Conservation (phyloP, 2,113 vertebrate species). For the Gopherus evgoodei region DNA sequence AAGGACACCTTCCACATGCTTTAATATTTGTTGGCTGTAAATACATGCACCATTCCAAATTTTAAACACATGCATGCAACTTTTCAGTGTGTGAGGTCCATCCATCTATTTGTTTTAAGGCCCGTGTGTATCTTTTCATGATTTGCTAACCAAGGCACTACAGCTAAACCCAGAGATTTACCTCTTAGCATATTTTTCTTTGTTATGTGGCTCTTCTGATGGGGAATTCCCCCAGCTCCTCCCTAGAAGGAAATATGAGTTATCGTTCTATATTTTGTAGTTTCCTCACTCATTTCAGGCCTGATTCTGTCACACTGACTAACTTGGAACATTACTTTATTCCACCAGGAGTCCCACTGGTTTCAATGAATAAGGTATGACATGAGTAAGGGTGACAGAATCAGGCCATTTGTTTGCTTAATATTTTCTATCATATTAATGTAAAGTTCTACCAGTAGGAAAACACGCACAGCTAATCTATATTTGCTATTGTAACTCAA, state of each 20-base stretch:
- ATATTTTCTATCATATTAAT: not conserved
- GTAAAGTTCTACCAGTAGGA: constrained; percentile 28
- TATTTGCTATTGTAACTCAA: constrained; percentile 28
- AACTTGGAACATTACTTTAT: constrained; percentile 23
- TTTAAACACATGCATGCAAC: constrained; percentile 24
- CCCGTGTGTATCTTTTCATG: not conserved
- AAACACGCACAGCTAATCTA: not conserved
- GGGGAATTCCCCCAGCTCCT: not conserved
- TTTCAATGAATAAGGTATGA: constrained; percentile 24
- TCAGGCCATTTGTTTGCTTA: not conserved
- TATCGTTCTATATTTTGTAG: constrained; percentile 6
- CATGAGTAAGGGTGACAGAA: not conserved
- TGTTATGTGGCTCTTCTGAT: not conserved
- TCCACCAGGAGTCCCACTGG: not conserved
- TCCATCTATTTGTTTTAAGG: constrained; percentile 43
- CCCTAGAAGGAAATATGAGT: constrained; percentile 33
- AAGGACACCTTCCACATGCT: constrained; percentile 44
- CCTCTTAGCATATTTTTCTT: constrained; percentile 2
- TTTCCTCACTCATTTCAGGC: constrained; percentile 6
- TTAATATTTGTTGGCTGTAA: constrained; percentile 47
- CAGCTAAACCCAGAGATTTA: constrained; percentile 1
- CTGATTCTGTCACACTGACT: not conserved
- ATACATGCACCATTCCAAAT: constrained; percentile 26
- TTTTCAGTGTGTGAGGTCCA: constrained; percentile 40
- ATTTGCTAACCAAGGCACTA: not conserved